Conservation (phyloP, 2,888 invertebrate species). For the Catocala fraxini region DNA sequence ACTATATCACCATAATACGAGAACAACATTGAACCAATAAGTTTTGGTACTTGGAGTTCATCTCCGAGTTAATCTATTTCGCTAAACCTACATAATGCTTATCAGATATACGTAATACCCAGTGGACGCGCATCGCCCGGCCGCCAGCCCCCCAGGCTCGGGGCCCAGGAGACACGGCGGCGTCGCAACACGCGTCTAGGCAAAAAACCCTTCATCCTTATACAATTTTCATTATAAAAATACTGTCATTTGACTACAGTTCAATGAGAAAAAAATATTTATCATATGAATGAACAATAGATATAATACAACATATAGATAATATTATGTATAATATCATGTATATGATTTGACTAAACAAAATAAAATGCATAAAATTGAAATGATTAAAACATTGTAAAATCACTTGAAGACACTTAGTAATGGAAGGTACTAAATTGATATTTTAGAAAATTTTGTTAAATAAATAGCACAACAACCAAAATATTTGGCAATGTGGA, state of each 20-base stretch:
- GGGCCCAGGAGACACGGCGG: slow-evolving; percentile 18
- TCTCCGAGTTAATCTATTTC: slow-evolving; percentile 85
- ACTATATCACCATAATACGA: slow-evolving; percentile 86
- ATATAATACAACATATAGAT: slow-evolving; percentile 78
- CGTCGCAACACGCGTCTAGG: slow-evolving; percentile 58
- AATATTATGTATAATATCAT: slow-evolving; percentile 81
- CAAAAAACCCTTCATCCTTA: slow-evolving; percentile 82
- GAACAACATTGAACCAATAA: slow-evolving; percentile 87
- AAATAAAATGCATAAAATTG: slow-evolving; percentile 86
- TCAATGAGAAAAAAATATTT: slow-evolving; percentile 84
- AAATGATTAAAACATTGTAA: slow-evolving; percentile 84
- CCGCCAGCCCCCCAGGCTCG: slow-evolving; percentile 25
- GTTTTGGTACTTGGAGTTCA: slow-evolving; percentile 85
- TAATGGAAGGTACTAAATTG: slow-evolving; percentile 85
- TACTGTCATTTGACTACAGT: slow-evolving; percentile 89
- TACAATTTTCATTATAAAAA: slow-evolving; percentile 87
- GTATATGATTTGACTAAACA: slow-evolving; percentile 87
- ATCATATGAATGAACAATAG: slow-evolving; percentile 82
- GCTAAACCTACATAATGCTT: slow-evolving; percentile 89
- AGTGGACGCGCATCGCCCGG: slow-evolving; percentile 50
- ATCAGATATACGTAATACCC: slow-evolving; percentile 84
- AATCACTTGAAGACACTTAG: slow-evolving; percentile 82
- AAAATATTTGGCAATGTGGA: slow-evolving; percentile 85
- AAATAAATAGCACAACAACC: slow-evolving; percentile 87
- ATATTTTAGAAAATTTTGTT: slow-evolving; percentile 75